Evolutionary conservation across 2,797 vertebrate genomes (phyloP).

Genomic region (Fringilla coelebs): DNA sequence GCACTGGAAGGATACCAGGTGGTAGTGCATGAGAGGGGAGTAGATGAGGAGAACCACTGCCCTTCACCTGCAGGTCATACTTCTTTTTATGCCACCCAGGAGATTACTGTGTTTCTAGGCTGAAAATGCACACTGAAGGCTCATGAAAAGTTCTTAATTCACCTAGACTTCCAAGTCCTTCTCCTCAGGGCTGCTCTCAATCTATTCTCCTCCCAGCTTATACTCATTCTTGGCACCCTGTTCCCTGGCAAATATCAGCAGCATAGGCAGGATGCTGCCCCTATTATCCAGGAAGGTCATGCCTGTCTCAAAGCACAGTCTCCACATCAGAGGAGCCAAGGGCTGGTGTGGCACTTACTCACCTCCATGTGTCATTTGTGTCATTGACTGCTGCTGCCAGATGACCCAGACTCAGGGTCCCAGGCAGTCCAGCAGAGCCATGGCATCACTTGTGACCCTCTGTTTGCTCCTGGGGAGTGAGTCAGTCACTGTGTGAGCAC

Average conservation of each 20-base stretch:
- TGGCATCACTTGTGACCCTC: neutral
- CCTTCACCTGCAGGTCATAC: neutral
- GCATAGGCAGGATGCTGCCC: accelerated
- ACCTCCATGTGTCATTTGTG: accelerated
- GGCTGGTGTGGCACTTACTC: neutral
- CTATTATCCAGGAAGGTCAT: neutral
- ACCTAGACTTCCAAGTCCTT: neutral
- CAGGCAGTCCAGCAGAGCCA: neutral
- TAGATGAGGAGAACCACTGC: neutral
- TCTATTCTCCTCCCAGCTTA: neutral
- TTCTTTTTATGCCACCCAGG: neutral
- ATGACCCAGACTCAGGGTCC: too few species aligned
- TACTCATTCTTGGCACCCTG: too few species aligned
- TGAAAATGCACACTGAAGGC: neutral
- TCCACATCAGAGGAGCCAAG: neutral
- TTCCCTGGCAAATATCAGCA: accelerated
- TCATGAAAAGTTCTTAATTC: neutral
- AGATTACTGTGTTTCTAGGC: neutral
- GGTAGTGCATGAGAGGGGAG: accelerated
- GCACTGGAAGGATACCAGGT: neutral
- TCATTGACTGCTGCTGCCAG: neutral
- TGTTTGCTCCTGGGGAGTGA: neutral
- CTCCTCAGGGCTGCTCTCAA: neutral
- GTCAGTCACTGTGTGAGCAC: too few species aligned
- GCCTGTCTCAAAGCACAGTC: neutral